Evolutionary conservation across 1,140 invertebrate genomes (phyloP), one percentile per base, ranked within the genome.

Genomic region (Tigriopus japonicus): DNA sequence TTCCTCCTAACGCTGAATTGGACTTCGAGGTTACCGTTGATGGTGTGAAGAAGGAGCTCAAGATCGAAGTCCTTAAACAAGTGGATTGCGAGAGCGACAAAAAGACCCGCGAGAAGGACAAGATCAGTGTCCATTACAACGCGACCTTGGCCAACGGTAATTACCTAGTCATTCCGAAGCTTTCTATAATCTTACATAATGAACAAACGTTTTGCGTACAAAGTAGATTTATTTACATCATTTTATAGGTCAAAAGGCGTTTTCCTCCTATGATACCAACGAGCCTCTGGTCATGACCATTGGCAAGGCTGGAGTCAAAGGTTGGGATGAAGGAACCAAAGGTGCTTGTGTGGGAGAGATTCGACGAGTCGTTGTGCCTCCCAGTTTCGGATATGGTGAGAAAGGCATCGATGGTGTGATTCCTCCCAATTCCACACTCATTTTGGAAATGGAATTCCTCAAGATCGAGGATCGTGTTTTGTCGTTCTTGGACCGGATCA

Each of bases 291-390:
- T 5, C 1, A 14, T 58, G 28, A 58, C 55, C 13, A 40, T 58
- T 23, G 55, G 55, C 17, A 42, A 24, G 14, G 41, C 42, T 58
- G 70, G 71, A 52, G 69, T 70, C 28, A 53, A 62, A 42, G 71
- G 73, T n/a, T 74, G 71, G 72, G 73, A 74, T 54, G 62, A 68
- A 19, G 73, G 72, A 6, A 62, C 74, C 10, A 52, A 66, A 15
- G 72, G 68, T 21, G 73, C 73, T 70, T 75, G 73, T 66, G 64
- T 68, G 0, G 71, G 72, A 21, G 73, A 74, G 63, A 69, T 71
- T 51, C 64, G 73, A 40, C 69, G 66, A 63, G 65, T 74, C 1
- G 69, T 67, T 10, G 67, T 74, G 28, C 72, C 72, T 9, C 63
- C 72, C 28, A 58, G 68, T n/a, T 63, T 72, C 49, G 73, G 65